These are phyloP conservation scores for Cervus canadensis DNA, from an alignment of 2,113 vertebrate genomes.

Conservation along the genomic window DNA sequence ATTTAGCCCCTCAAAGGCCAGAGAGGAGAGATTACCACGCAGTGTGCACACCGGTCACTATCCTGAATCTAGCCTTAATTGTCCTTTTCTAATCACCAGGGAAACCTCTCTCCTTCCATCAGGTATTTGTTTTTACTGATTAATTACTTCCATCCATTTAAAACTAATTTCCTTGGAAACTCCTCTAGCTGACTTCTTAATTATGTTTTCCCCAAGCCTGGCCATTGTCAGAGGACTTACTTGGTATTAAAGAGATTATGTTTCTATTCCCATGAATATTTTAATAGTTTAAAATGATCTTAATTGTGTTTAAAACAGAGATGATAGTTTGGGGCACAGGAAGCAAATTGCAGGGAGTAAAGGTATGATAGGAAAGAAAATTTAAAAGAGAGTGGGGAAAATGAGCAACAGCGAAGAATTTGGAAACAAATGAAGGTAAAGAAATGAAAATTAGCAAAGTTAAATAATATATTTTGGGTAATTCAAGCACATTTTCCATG, in stretches of 20 bases:
- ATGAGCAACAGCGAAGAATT: neutral
- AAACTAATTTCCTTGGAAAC: conserved; percentile 60
- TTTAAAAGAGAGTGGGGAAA: neutral
- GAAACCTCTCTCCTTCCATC: neutral
- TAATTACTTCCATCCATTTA: conserved; percentile 56
- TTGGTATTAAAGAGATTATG: conserved; percentile 19
- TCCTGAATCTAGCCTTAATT: neutral
- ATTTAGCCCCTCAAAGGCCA: neutral
- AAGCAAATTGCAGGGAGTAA: neutral
- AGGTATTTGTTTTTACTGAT: conserved; percentile 57
- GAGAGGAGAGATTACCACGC: neutral
- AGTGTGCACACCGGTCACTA: neutral
- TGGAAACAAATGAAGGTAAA: neutral
- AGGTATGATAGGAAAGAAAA: neutral
- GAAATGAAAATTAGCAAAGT: neutral
- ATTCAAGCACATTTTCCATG: neutral
- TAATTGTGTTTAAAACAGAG: conserved; percentile 4
- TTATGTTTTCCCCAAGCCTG: conserved; percentile 30
- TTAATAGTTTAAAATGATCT: conserved; percentile 28
- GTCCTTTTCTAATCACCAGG: conserved; percentile 21
- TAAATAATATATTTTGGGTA: neutral
- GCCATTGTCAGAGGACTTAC: conserved; percentile 27
- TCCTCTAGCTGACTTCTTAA: conserved; percentile 47
- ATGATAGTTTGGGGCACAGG: neutral
- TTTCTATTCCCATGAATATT: conserved; percentile 25